These are phyloP conservation scores for Riparia riparia DNA, from an alignment of 2,113 vertebrate species.

Conservation along the genomic window DNA sequence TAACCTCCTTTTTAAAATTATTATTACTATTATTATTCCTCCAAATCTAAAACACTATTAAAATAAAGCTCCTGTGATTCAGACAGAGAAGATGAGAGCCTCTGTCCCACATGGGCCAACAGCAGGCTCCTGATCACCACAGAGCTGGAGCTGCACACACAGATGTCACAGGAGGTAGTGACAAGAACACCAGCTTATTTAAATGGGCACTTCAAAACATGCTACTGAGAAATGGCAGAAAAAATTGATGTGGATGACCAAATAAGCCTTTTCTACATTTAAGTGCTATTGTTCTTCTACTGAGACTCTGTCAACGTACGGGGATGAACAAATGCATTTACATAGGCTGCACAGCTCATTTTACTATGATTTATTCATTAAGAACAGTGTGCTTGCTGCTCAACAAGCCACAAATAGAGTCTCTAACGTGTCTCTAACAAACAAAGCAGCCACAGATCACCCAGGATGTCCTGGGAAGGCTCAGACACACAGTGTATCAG, in stretches of 20 bases:
- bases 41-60: not conserved
- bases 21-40: not conserved
- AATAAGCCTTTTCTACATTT: not conserved
- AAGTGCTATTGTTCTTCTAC: not conserved
- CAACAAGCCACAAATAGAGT: slow-evolving; percentile 16
- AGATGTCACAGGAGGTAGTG: not conserved
- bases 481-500: accelerated
- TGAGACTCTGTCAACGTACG: not conserved
- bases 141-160: not conserved
- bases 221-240: not conserved
- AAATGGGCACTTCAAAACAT: not conserved
- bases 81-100: not conserved
- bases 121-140: not conserved
- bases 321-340: slow-evolving; percentile 5
- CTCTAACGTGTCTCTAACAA: not conserved
- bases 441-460: not conserved
- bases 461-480: not conserved
- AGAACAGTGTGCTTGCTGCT: not conserved
- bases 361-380: slow-evolving; percentile 57
- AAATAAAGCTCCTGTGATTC: not conserved
- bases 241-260: not conserved
- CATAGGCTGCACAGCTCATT: slow-evolving; percentile 10
- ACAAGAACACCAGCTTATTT: not conserved
- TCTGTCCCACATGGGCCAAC: not conserved
- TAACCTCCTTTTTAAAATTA: not conserved